These are phyloP conservation scores for Psittacula derbiana DNA, from an alignment of 2,797 vertebrate genomes.

Conservation along the genomic window DNA sequence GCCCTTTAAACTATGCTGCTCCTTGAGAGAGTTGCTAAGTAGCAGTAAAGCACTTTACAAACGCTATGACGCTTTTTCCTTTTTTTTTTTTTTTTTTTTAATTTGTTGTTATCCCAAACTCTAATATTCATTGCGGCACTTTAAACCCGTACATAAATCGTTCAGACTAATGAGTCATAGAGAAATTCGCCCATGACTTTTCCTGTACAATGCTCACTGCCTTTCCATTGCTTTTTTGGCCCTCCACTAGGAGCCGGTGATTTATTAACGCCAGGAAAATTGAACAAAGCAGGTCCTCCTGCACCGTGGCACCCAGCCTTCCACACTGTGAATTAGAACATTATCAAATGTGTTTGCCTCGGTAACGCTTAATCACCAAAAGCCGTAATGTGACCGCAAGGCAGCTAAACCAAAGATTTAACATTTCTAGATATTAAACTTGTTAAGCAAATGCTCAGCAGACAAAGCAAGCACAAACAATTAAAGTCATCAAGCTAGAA, in stretches of 20 bases:
- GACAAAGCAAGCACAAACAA: constrained; percentile 72
- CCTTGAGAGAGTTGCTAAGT: constrained; percentile 49
- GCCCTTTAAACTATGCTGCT: constrained; percentile 8
- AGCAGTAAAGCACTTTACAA: constrained; percentile 38
- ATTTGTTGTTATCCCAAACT: constrained; percentile 68
- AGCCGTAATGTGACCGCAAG: constrained; percentile 71
- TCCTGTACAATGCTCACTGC: constrained; percentile 63
- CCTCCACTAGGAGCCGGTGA: constrained; percentile 70
- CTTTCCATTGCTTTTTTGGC: constrained; percentile 65
- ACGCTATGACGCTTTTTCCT: constrained; percentile 23
- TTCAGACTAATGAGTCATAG: constrained; percentile 76
- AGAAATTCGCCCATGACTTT: constrained; percentile 68
- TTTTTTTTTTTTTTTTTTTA: constrained; percentile 45
- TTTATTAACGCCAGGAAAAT: constrained; percentile 81
- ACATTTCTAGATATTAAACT: constrained; percentile 71
- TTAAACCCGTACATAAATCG: constrained; percentile 73
- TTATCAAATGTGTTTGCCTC: constrained; percentile 75
- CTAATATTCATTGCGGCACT: constrained; percentile 65
- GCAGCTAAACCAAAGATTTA: constrained; percentile 61
- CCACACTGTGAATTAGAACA: constrained; percentile 75
- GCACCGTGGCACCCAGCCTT: constrained; percentile 73
- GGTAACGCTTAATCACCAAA: constrained; percentile 73
- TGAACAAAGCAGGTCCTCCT: constrained; percentile 76
- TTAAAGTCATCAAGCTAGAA: constrained; percentile 60
- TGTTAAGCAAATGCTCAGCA: constrained; percentile 57